These are phyloP conservation scores for Crenichthys baileyi DNA, from an alignment of 2,797 vertebrate species.

Conservation along the genomic window DNA sequence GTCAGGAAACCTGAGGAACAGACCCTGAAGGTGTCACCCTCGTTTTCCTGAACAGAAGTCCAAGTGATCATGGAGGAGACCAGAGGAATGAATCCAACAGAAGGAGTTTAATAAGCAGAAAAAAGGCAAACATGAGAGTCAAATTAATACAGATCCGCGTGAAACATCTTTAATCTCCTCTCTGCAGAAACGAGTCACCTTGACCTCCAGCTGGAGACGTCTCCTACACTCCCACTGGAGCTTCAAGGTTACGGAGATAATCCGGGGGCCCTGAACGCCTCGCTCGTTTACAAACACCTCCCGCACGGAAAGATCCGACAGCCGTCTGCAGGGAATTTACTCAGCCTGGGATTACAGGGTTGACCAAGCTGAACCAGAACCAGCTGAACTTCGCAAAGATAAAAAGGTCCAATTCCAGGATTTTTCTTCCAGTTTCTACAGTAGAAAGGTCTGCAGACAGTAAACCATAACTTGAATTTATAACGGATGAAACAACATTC, in stretches of 20 bases:
- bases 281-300: neutral
- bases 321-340: neutral
- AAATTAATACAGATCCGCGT: neutral
- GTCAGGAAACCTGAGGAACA: no score
- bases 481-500: no score
- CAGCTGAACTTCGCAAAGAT: neutral
- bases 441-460: no score
- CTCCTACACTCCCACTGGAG: neutral
- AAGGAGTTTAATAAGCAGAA: no score
- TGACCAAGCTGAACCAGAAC: neutral
- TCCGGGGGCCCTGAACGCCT: conserved; percentile 10
- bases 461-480: no score
- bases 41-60: no score
- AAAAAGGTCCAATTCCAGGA: no score
- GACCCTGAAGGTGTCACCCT: no score
- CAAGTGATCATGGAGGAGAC: no score
- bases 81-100: no score
- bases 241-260: conserved; percentile 23
- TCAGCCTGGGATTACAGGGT: neutral
- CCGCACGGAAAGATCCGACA: neutral
- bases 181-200: conserved; percentile 7
- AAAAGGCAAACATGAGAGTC: neutral
- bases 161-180: neutral
- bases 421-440: no score
- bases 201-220: conserved; percentile 6